Evolutionary conservation across 1,140 invertebrate species (phyloP).

Genomic region (Euschistus heros): DNA sequence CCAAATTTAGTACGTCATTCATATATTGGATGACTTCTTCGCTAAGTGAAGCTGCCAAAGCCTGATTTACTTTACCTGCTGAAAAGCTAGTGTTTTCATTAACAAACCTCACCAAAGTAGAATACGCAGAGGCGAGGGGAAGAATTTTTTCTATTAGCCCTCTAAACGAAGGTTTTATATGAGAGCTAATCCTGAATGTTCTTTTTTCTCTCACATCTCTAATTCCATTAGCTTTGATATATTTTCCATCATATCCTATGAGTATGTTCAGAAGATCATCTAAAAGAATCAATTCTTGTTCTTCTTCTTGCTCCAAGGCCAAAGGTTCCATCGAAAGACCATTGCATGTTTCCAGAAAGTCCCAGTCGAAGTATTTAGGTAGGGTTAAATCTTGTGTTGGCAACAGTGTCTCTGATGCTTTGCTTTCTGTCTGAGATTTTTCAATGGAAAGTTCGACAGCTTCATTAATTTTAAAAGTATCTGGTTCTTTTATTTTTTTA

Average conservation of each 20-base stretch:
- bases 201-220: not conserved
- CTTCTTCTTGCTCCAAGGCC: not conserved
- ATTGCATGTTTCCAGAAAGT: not conserved
- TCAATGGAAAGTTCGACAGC: not conserved
- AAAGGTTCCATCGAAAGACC: not conserved
- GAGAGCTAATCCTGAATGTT: slow-evolving; percentile 1
- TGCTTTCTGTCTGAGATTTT: not conserved
- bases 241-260: not conserved
- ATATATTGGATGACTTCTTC: not conserved
- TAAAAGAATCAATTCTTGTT: not conserved
- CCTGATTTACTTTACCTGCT: not conserved
- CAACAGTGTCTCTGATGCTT: not conserved
- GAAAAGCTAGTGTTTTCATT: not conserved
- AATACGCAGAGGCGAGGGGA: not conserved
- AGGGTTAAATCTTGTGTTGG: not conserved
- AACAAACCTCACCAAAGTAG: not conserved
- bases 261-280: slow-evolving; percentile 8
- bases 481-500: no score
- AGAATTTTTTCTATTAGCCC: not conserved
- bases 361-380: not conserved
- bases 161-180: not conserved
- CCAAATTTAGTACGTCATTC: not conserved
- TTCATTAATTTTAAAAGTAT: no score
- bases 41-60: not conserved
- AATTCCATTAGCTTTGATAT: not conserved